Evolutionary conservation across 2,888 invertebrate genomes (phyloP).

Genomic region (Polydrusus cervinus): DNA sequence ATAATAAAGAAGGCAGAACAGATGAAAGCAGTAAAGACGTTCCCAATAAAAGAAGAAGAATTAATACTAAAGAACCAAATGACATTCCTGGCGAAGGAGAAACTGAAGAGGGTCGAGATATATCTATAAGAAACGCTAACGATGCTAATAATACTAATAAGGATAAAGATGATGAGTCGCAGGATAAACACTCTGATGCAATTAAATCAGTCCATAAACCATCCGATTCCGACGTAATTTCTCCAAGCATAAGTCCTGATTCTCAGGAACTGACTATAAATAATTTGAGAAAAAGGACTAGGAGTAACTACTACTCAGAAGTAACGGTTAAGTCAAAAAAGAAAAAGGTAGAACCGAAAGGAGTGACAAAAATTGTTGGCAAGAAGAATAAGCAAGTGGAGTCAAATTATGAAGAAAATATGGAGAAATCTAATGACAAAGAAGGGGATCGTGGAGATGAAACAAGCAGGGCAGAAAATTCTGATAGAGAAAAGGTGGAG

Average conservation of each 20-base stretch:
- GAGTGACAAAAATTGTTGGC: not conserved
- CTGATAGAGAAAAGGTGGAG: not conserved
- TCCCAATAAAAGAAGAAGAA: conserved; percentile 1
- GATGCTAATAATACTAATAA: not conserved
- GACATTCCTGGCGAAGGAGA: not conserved
- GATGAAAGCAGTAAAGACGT: not conserved
- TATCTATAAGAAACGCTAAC: not conserved
- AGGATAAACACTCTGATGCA: not conserved
- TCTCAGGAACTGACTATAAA: conserved; percentile 4
- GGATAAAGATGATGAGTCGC: not conserved
- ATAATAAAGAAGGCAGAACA: not conserved
- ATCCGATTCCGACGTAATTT: not conserved
- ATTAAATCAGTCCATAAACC: not conserved
- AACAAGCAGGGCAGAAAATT: not conserved
- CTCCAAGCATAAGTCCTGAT: not conserved
- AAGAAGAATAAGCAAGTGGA: no score
- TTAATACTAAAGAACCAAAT: not conserved
- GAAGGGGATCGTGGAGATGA: not conserved
- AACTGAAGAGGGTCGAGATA: not conserved
- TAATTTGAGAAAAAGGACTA: not conserved
- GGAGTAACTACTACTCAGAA: not conserved
- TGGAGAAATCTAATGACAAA: no score
- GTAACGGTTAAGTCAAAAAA: not conserved
- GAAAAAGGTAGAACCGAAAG: not conserved
- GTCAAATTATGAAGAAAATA: no score